Percentiles rank a stretch among this genome's conserved stretches.
Conservation (phyloP, 2,113 vertebrate species). For the Motacilla tschutschensis region DNA sequence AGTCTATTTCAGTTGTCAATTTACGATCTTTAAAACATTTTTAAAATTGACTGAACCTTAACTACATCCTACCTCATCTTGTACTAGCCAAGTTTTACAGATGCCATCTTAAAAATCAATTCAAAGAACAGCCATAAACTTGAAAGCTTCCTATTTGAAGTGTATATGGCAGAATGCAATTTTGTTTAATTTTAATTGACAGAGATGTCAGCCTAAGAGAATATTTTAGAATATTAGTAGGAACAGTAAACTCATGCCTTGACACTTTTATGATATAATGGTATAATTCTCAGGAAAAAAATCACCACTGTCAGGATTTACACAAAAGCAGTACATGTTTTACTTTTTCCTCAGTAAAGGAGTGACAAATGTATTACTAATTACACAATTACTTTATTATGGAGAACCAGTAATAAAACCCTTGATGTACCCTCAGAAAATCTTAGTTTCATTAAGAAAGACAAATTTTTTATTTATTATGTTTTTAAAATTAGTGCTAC, state of each 20-base stretch:
- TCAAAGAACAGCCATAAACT: constrained; percentile 74
- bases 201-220: constrained; percentile 81
- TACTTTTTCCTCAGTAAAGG: constrained; percentile 55
- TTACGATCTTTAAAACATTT: constrained; percentile 77
- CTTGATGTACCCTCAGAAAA: constrained; percentile 55
- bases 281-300: constrained; percentile 70
- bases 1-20: constrained; percentile 71
- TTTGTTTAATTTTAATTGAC: constrained; percentile 85
- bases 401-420: constrained; percentile 64
- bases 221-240: constrained; percentile 83
- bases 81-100: constrained; percentile 77
- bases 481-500: not conserved
- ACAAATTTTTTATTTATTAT: not conserved
- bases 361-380: constrained; percentile 78
- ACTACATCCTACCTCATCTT: constrained; percentile 75
- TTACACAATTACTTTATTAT: constrained; percentile 77
- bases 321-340: constrained; percentile 67
- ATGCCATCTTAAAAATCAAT: constrained; percentile 83
- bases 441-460: constrained; percentile 32
- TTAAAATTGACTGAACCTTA: constrained; percentile 76
- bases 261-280: constrained; percentile 85
- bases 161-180: constrained; percentile 78
- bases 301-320: constrained; percentile 73
- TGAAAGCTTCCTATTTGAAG: constrained; percentile 74
- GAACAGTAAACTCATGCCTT: constrained; percentile 80